Conservation (phyloP, 2,113 vertebrate genomes). For the Gambusia holbrooki region DNA sequence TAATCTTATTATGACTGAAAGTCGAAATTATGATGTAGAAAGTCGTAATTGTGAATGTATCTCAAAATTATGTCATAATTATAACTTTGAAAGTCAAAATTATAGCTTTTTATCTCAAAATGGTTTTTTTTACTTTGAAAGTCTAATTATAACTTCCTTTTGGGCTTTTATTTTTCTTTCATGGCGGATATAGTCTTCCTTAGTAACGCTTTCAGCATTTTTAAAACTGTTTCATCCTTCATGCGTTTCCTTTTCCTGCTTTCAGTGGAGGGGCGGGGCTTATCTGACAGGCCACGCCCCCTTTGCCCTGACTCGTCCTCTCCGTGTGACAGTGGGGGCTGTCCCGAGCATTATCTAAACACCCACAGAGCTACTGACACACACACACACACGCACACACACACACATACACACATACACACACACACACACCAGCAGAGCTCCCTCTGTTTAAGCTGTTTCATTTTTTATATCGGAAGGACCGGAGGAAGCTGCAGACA, state of each 20-base stretch:
- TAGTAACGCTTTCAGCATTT: background rate
- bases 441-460: conserved; percentile 72
- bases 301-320: conserved; percentile 68
- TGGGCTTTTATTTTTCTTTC: too few relatives aligned
- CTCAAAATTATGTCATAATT: too few relatives aligned
- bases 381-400: conserved; percentile 1
- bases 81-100: too few relatives aligned
- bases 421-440: conserved; percentile 36
- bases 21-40: too few relatives aligned
- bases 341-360: conserved; percentile 77
- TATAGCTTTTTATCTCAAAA: too few relatives aligned
- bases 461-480: conserved; percentile 39
- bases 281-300: conserved; percentile 59
- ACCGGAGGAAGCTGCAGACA: conserved; percentile 39
- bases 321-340: conserved; percentile 74
- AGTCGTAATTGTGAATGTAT: too few relatives aligned
- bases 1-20: too few relatives aligned
- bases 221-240: background rate
- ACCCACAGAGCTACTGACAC: conserved; percentile 53
- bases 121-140: too few relatives aligned
- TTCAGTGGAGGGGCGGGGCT: conserved; percentile 50
- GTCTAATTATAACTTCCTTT: too few relatives aligned
- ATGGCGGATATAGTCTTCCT: too few relatives aligned
- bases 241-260: background rate
- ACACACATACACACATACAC: conserved; percentile 6